These are phyloP conservation scores for Bombus sibiricus DNA, from an alignment of 1,140 invertebrate species.

Conservation along the genomic window DNA sequence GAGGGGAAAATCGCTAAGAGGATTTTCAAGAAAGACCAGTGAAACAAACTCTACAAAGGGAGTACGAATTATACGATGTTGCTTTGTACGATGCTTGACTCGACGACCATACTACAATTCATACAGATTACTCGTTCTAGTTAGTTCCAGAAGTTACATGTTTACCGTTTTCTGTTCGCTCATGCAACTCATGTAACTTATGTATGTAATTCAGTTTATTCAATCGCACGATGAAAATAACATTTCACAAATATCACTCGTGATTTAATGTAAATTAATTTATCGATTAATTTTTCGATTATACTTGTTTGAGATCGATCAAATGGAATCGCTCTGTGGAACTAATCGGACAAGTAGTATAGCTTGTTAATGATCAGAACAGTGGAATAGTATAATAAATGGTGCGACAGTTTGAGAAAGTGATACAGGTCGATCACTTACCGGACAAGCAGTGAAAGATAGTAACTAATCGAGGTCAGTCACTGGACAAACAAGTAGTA, in stretches of 20 bases:
- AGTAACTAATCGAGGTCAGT: background rate
- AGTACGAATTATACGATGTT: background rate
- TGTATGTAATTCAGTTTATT: background rate
- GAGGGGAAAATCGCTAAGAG: conserved; percentile 36
- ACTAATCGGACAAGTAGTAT: background rate
- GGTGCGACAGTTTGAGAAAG: background rate
- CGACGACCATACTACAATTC: too few relatives aligned
- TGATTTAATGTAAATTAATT: too few relatives aligned
- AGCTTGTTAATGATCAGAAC: background rate
- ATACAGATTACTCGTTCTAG: background rate
- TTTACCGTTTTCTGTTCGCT: background rate
- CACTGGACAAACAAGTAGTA: background rate
- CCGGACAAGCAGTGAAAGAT: background rate
- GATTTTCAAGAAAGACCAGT: conserved; percentile 26
- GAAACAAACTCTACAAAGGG: background rate
- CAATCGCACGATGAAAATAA: background rate
- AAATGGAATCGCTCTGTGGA: too few relatives aligned
- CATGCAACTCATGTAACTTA: background rate
- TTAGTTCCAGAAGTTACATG: background rate
- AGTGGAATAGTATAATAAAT: background rate
- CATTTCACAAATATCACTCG: background rate
- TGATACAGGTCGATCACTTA: background rate
- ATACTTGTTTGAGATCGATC: too few relatives aligned
- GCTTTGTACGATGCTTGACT: background rate
- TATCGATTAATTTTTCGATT: too few relatives aligned